phyloP scores from a whole-genome alignment of 2,797 vertebrate species.

The Characodon lateralis region DNA sequence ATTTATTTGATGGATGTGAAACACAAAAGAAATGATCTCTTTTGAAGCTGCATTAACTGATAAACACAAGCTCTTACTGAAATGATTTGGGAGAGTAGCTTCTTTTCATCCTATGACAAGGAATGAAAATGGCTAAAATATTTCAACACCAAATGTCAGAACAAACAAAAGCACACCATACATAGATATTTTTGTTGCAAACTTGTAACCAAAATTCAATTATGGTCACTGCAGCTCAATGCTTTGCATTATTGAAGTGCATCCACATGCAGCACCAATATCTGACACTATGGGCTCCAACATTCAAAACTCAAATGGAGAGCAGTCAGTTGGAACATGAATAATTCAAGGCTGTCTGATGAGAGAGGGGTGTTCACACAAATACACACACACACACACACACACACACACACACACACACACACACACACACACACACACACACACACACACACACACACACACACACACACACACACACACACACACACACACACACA shows the following conservation, averaged over 20 bases:
- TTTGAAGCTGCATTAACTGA: neutral
- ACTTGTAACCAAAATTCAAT: constrained; percentile 22
- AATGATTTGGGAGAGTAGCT: neutral
- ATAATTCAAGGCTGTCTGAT: constrained; percentile 63
- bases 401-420: constrained; percentile 2
- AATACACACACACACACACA: constrained; percentile 1
- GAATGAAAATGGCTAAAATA: neutral
- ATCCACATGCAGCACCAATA: constrained; percentile 17
- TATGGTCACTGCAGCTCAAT: neutral
- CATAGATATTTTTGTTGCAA: neutral
- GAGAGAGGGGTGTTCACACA: neutral
- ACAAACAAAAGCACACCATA: constrained; percentile 1
- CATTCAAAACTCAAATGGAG: constrained; percentile 48
- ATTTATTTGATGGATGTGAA: neutral
- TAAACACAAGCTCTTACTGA: neutral
- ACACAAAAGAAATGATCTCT: neutral
- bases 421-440: constrained; percentile 5
- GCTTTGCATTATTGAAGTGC: constrained; percentile 18
- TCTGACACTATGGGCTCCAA: constrained; percentile 28
- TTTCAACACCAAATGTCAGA: constrained; percentile 19
- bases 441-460: neutral
- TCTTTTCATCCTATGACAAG: neutral
- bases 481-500: constrained; percentile 3
- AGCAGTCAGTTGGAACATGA: constrained; percentile 63
- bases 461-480: constrained; percentile 1